Conservation (phyloP, 2,797 vertebrate genomes). For the Sebastes trivittatus region DNA sequence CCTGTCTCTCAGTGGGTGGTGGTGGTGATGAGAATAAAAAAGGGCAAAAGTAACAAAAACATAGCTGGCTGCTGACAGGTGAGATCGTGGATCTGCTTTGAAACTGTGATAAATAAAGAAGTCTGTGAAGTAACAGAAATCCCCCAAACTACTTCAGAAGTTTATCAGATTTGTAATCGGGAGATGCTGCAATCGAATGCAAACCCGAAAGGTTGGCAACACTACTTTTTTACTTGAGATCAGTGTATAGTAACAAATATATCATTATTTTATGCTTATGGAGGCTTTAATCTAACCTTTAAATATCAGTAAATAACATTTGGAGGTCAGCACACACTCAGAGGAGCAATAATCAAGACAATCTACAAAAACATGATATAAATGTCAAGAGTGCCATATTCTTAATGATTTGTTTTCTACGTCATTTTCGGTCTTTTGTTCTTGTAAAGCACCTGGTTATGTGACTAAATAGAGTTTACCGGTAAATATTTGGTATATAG, state of each 20-base stretch:
- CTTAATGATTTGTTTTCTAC: neutral
- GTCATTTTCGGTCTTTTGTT: neutral
- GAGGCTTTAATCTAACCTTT: neutral
- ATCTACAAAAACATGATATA: neutral
- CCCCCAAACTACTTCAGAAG: neutral
- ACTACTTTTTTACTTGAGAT: neutral
- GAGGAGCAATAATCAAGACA: neutral
- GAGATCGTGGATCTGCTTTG: neutral
- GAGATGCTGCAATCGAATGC: conserved; percentile 4
- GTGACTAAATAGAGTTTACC: neutral
- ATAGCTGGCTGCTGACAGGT: neutral
- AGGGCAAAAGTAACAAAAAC: neutral
- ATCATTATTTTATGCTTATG: neutral
- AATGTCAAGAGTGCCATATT: neutral
- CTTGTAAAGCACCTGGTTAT: neutral
- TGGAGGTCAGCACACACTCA: neutral
- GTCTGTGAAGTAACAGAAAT: neutral
- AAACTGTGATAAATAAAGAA: neutral
- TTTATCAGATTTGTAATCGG: neutral
- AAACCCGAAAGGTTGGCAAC: neutral
- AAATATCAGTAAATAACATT: neutral
- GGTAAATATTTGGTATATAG: no score
- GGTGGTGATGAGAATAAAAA: neutral
- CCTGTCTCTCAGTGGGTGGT: neutral
- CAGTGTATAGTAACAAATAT: neutral